These are phyloP conservation scores for Drosophila bocki DNA, from an alignment of 1,140 invertebrate genomes.

Conservation along the genomic window DNA sequence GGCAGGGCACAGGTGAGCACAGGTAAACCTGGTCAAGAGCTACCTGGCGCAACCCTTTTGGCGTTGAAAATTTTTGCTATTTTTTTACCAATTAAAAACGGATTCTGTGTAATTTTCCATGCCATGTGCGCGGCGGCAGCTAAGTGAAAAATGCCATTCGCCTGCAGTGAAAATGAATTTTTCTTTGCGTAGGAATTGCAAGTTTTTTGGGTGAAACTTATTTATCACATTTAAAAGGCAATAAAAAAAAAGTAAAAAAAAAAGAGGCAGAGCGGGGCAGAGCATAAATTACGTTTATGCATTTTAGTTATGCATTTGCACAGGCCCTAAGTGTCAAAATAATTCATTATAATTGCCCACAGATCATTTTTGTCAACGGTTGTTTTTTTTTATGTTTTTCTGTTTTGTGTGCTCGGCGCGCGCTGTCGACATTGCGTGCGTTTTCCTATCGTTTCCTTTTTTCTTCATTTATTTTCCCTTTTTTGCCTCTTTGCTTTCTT, in stretches of 20 bases:
- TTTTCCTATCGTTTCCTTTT: slow-evolving; percentile 57
- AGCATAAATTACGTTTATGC: slow-evolving; percentile 81
- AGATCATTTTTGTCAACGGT: slow-evolving; percentile 81
- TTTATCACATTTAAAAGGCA: slow-evolving; percentile 84
- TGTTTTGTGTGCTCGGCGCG: slow-evolving; percentile 19
- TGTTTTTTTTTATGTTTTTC: slow-evolving; percentile 20
- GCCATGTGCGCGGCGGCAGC: slow-evolving; percentile 39
- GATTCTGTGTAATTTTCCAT: slow-evolving; percentile 74
- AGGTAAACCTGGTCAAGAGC: slow-evolving; percentile 19
- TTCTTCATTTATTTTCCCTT: slow-evolving; percentile 3
- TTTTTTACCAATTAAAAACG: slow-evolving; percentile 84
- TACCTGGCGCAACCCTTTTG: slow-evolving; percentile 64
- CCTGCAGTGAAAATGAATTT: slow-evolving; percentile 21
- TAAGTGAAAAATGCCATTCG: slow-evolving; percentile 76
- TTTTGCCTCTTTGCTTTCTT: slow-evolving; percentile 17
- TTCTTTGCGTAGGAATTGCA: slow-evolving; percentile 50
- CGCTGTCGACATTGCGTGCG: slow-evolving; percentile 62
- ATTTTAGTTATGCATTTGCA: slow-evolving; percentile 75
- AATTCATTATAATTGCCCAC: slow-evolving; percentile 84
- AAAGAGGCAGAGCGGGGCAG: slow-evolving; percentile 27
- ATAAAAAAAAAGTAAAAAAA: slow-evolving; percentile 63
- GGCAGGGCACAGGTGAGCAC: slow-evolving; percentile 25
- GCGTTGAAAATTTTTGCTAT: slow-evolving; percentile 75
- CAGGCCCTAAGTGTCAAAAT: slow-evolving; percentile 81
- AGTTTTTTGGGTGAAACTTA: slow-evolving; percentile 59